Percentiles rank a stretch among this genome's conserved stretches.
phyloP scores from a whole-genome alignment of 2,113 vertebrate genomes.

The Glaucomys volans region DNA sequence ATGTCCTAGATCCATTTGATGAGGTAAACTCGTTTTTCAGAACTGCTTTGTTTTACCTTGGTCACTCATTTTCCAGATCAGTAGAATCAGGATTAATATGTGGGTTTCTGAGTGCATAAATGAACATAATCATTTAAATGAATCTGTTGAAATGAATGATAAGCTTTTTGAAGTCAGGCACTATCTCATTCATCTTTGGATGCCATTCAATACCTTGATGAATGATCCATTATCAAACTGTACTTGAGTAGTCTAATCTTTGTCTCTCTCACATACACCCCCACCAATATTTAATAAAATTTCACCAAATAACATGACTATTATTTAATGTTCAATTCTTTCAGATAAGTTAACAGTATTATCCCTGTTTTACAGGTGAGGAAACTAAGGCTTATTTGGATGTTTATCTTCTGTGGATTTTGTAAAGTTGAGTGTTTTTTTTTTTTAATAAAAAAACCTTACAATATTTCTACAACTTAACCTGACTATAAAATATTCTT shows the following conservation, averaged over 20 bases:
- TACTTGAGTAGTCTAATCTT: background rate
- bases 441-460: background rate
- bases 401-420: background rate
- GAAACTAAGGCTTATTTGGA: conserved; percentile 13
- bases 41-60: background rate
- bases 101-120: background rate
- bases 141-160: background rate
- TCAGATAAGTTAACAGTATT: conserved; percentile 34
- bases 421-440: conserved; percentile 4
- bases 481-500: background rate
- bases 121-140: background rate
- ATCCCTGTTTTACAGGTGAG: background rate
- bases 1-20: conserved; percentile 41
- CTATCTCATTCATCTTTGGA: background rate
- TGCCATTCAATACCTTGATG: background rate
- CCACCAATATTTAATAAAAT: background rate
- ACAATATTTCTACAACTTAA: background rate
- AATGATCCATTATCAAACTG: background rate
- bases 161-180: conserved; percentile 11
- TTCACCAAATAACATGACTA: conserved; percentile 20
- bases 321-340: background rate
- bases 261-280: background rate
- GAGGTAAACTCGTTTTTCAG: background rate
- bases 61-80: background rate
- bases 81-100: background rate